Evolutionary conservation across 2,888 invertebrate genomes (phyloP).

Genomic region (Colletes collaris): DNA sequence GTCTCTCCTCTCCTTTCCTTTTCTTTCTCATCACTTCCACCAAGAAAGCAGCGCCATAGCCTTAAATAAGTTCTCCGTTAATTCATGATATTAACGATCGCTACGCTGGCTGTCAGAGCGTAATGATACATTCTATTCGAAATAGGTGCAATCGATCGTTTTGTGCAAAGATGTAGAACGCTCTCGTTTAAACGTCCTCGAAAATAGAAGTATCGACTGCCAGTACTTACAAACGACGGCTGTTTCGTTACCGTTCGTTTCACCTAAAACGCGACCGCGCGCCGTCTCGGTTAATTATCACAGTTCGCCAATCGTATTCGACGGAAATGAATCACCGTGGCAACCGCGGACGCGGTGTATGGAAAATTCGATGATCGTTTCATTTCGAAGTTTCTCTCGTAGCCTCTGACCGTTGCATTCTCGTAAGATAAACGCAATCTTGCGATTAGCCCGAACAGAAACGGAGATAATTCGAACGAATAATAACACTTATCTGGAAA

Average conservation of each 20-base stretch:
- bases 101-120: background rate
- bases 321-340: too few species aligned
- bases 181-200: constrained; percentile 47
- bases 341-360: background rate
- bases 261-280: constrained; percentile 2
- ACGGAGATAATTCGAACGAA: too few species aligned
- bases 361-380: constrained; percentile 13
- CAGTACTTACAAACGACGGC: background rate
- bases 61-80: background rate
- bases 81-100: background rate
- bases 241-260: constrained; percentile 13
- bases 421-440: too few species aligned
- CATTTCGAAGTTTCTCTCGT: background rate
- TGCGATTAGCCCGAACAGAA: too few species aligned
- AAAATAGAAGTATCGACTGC: constrained; percentile 43
- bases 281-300: background rate
- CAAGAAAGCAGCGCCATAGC: too few species aligned
- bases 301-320: background rate
- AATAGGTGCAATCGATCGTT: constrained; percentile 51
- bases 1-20: too few species aligned
- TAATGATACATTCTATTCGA: constrained; percentile 20
- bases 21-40: too few species aligned
- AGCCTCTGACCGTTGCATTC: background rate
- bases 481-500: too few species aligned
- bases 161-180: constrained; percentile 44